Evolutionary conservation across 2,113 vertebrate genomes (phyloP).

Genomic region (Lepus americanus): DNA sequence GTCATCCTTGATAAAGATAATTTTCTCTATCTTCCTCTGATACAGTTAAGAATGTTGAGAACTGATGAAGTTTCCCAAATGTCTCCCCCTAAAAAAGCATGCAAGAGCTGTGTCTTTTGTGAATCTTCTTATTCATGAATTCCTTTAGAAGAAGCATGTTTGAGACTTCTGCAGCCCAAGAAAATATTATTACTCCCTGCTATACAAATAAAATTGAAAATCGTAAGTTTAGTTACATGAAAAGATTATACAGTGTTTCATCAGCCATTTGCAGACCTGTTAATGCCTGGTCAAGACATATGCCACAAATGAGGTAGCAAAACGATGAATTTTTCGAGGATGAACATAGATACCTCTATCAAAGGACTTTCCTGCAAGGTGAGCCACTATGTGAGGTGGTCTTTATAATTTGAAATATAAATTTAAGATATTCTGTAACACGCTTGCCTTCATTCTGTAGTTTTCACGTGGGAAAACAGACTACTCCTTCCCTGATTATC

Average conservation of each 20-base stretch:
- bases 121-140: background rate
- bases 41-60: conserved; percentile 27
- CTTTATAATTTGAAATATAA: conserved; percentile 1
- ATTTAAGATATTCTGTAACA: background rate
- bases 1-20: background rate
- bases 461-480: conserved; percentile 3
- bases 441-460: background rate
- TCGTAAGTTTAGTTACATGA: background rate
- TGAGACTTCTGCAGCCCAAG: background rate
- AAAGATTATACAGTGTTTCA: background rate
- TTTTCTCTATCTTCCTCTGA: background rate
- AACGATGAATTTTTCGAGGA: background rate
- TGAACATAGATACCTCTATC: background rate
- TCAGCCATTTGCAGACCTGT: background rate
- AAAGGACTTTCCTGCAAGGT: background rate
- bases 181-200: background rate
- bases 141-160: background rate
- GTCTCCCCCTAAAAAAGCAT: background rate
- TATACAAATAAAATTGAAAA: background rate
- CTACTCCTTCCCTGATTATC: background rate
- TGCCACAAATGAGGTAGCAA: background rate
- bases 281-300: background rate
- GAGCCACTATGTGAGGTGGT: no score
- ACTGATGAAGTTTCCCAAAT: conserved; percentile 6
- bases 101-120: background rate